Base-by-base conservation (phyloP, 2,113 vertebrate genomes). In the Leucopsar rothschildi region DNA sequence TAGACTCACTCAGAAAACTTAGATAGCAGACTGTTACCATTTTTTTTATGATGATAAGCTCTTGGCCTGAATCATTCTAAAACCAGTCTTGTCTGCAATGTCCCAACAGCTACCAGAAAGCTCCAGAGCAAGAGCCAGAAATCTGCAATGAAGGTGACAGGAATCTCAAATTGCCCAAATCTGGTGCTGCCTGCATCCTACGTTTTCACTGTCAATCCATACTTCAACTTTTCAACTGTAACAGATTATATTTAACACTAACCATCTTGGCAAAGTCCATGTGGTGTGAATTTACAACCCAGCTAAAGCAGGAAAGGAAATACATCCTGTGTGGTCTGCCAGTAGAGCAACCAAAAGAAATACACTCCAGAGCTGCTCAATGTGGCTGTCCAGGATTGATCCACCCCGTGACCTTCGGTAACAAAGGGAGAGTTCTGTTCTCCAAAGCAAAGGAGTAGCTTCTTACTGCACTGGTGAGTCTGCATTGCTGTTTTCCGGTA, bases 41-140 rank as follows among this genome's bases (percentile, higher is more conserved):
- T 80, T 64, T 71, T 39, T 37, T 80, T 49, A 39, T 57, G 69
- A 87, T 21, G 47, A 14, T 84, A 82, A 81, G 39, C 21, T 86
- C 96, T 86, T 55, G 53, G 90, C 90, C 80, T 85, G 81, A 66
- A 64, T 52, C 49, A 88, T 24, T 52, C 86, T 53, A 35, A 69
- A 95, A 82, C 9, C 3, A 1, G 27, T 12, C 90, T 59, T 56
- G 53, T 65, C 65, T 70, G 69, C 77, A 88, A 64, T 55, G 40
- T 40, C 73, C 60, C 73, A 84, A 45, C 1, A 96, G 80, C 44
- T 75, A 93, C n/a, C n/a, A 80, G 42, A 88, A 90, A 96, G 20
- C 37, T 88, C 79, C 45, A 82, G 78, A 79, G 87, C 37, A 76
- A 93, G 57, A 97, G 66, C 31, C 64, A 96, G 61, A 95, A 93